Evolutionary conservation across 2,797 vertebrate genomes (phyloP).

Genomic region (Enteromius fasciolatus): DNA sequence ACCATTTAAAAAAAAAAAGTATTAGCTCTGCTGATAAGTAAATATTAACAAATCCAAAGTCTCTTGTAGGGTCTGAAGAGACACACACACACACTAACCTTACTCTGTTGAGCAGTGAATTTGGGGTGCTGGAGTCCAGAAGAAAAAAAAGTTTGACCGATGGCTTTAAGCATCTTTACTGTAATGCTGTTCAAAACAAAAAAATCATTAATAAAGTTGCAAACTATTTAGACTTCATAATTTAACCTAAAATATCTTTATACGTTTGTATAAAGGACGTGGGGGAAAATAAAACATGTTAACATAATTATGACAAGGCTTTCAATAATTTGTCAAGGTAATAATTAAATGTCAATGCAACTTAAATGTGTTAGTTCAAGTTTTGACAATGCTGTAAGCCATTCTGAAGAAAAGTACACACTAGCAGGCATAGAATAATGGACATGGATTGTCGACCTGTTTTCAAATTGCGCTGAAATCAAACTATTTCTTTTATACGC

Average conservation of each 20-base stretch:
- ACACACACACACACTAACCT: constrained; percentile 64
- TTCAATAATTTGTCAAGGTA: not conserved
- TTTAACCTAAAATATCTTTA: not conserved
- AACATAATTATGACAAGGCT: not conserved
- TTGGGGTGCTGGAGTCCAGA: constrained; percentile 69
- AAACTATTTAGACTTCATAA: not conserved
- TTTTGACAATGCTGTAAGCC: not conserved
- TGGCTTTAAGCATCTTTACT: constrained; percentile 73
- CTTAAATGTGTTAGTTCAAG: not conserved
- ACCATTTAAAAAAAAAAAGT: not conserved
- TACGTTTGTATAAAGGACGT: not conserved
- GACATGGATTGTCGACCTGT: not conserved
- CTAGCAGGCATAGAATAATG: not conserved
- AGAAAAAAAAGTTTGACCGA: constrained; percentile 73
- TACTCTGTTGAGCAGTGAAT: constrained; percentile 67
- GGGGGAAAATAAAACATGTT: not conserved
- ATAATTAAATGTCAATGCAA: not conserved
- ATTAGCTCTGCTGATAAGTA: not conserved
- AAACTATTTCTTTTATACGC: not conserved
- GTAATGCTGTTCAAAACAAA: not conserved
- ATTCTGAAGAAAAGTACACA: not conserved
- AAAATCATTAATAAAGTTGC: not conserved
- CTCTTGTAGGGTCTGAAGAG: too few relatives aligned
- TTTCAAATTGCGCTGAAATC: not conserved
- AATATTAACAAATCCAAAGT: constrained; percentile 2